These are phyloP conservation scores for Andrena praecox DNA, from an alignment of 2,888 invertebrate species.

Conservation along the genomic window DNA sequence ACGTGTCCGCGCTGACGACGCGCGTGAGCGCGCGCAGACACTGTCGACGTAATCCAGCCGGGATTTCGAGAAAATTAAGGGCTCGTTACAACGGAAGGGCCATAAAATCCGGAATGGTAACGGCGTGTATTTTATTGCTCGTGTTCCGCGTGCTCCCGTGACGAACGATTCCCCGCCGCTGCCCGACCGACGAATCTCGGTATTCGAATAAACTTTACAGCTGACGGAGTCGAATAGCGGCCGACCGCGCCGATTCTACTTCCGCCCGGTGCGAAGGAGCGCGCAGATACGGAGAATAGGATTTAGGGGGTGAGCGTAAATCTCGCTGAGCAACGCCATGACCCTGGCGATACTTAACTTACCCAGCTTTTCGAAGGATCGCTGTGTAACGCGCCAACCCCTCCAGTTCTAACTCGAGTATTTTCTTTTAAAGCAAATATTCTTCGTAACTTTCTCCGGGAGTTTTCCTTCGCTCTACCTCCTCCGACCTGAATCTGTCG, in stretches of 20 bases:
- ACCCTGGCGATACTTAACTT: constrained; percentile 16
- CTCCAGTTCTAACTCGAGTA: neutral
- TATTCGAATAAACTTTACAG: constrained; percentile 58
- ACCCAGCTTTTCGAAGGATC: neutral
- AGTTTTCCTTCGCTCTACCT: no score
- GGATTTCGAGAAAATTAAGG: constrained; percentile 64
- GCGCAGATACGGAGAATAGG: constrained; percentile 8
- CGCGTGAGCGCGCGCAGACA: neutral
- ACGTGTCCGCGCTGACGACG: constrained; percentile 10
- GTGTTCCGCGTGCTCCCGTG: constrained; percentile 37
- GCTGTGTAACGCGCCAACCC: neutral
- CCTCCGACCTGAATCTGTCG: no score
- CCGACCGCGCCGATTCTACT: constrained; percentile 22
- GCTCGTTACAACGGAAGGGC: constrained; percentile 56
- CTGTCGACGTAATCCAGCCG: constrained; percentile 37
- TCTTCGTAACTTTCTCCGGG: neutral
- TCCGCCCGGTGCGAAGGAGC: constrained; percentile 2
- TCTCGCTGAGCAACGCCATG: constrained; percentile 10
- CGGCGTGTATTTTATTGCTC: constrained; percentile 56
- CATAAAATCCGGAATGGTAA: constrained; percentile 59
- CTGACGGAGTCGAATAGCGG: constrained; percentile 24
- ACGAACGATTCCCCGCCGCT: constrained; percentile 29
- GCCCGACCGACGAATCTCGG: constrained; percentile 25
- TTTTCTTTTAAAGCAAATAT: constrained; percentile 1
- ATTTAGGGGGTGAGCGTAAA: constrained; percentile 35